phyloP scores from a whole-genome alignment of 2,113 vertebrate species.

The Nestor notabilis region DNA sequence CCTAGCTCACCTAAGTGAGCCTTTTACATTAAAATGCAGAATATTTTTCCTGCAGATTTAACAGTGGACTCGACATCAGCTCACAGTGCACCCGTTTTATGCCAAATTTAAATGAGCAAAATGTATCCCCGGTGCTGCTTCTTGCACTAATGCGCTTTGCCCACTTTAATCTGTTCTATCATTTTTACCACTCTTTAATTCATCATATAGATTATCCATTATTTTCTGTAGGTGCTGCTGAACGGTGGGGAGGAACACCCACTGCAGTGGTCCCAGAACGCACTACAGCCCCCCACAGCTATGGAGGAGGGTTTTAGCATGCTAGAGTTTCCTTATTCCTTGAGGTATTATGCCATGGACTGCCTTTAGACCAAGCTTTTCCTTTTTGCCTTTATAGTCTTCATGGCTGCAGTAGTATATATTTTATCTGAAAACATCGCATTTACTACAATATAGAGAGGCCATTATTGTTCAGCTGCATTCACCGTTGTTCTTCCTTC shows the following conservation, averaged over 20 bases:
- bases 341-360: background rate
- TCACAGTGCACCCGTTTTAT: background rate
- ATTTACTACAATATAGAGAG: background rate
- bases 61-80: background rate
- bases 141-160: background rate
- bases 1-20: background rate
- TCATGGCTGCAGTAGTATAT: rapidly evolving
- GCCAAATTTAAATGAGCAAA: background rate
- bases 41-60: background rate
- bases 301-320: background rate
- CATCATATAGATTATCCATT: background rate
- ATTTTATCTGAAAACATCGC: background rate
- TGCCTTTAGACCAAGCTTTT: background rate
- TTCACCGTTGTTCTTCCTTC: background rate
- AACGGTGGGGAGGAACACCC: background rate
- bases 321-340: background rate
- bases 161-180: background rate
- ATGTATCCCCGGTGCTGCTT: background rate
- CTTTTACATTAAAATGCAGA: background rate
- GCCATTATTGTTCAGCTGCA: background rate
- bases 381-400: background rate
- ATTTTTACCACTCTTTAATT: background rate
- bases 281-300: rapidly evolving
- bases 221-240: background rate
- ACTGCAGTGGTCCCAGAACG: background rate